A percentile compares a stretch with the other conserved stretches of the same genome.
phyloP scores from a whole-genome alignment of 2,113 vertebrate species.

The Solea senegalensis region DNA sequence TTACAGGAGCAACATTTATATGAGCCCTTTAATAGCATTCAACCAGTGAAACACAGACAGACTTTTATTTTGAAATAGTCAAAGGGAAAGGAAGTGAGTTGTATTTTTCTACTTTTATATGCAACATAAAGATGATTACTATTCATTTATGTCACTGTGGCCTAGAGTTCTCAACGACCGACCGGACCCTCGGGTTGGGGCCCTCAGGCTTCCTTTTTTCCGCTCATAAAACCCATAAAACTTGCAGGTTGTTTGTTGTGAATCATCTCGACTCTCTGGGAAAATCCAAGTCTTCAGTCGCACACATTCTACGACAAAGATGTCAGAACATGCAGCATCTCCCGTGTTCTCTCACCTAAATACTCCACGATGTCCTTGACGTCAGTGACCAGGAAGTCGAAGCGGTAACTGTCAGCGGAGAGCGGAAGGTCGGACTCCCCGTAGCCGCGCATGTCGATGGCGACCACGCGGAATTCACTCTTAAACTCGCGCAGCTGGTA shows the following conservation, averaged over 20 bases:
- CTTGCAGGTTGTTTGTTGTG: too few species aligned
- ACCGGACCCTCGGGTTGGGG: background rate
- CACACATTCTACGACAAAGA: slow-evolving; percentile 21
- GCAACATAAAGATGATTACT: too few species aligned
- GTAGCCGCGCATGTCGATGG: slow-evolving; percentile 95
- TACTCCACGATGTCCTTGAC: slow-evolving; percentile 97
- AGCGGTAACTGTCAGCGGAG: slow-evolving; percentile 87
- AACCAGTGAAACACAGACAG: too few species aligned
- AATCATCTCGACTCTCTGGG: too few species aligned
- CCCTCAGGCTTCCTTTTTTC: background rate
- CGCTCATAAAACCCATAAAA: too few species aligned
- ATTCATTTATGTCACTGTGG: too few species aligned
- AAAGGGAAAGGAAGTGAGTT: too few species aligned
- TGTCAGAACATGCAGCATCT: slow-evolving; percentile 2
- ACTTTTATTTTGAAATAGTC: too few species aligned
- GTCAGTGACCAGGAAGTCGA: slow-evolving; percentile 92
- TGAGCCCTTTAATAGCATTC: too few species aligned
- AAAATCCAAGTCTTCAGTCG: background rate
- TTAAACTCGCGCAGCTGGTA: slow-evolving; percentile 97
- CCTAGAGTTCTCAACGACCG: too few species aligned
- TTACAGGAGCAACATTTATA: too few species aligned
- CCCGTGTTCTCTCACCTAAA: slow-evolving; percentile 84
- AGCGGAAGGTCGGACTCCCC: slow-evolving; percentile 93
- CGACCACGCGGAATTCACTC: slow-evolving; percentile 96
- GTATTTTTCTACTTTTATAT: too few species aligned